Percentiles rank a stretch among this genome's conserved stretches.
Evolutionary conservation across 2,888 invertebrate species (phyloP).

Genomic region (Notodonta ziczac): DNA sequence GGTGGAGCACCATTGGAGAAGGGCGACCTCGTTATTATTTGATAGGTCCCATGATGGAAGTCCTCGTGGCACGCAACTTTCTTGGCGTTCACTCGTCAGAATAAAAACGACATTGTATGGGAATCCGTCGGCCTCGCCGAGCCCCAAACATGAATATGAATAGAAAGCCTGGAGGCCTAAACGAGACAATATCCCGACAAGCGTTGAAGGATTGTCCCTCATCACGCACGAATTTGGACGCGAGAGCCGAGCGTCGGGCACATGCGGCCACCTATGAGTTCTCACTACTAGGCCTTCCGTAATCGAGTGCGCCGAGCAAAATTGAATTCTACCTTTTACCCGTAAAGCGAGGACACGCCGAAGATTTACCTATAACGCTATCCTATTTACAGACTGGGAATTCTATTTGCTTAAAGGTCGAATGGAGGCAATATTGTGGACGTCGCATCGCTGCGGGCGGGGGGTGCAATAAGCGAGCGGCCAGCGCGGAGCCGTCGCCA

Average conservation of each 20-base stretch:
- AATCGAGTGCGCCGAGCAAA: slow-evolving; percentile 66
- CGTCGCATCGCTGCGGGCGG: slow-evolving; percentile 78
- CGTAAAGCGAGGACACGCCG: slow-evolving; percentile 61
- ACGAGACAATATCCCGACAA: slow-evolving; percentile 71
- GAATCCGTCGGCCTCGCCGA: slow-evolving; percentile 62
- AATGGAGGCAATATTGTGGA: slow-evolving; percentile 82
- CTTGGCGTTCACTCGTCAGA: slow-evolving; percentile 76
- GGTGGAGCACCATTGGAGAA: slow-evolving; percentile 61
- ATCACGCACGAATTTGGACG: slow-evolving; percentile 74
- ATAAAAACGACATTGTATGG: slow-evolving; percentile 77
- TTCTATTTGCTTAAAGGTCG: slow-evolving; percentile 83
- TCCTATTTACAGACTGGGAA: slow-evolving; percentile 79
- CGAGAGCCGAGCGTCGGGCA: slow-evolving; percentile 41
- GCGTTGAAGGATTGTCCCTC: slow-evolving; percentile 71
- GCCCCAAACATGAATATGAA: slow-evolving; percentile 71
- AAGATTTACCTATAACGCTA: slow-evolving; percentile 76
- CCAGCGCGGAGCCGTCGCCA: slow-evolving; percentile 81
- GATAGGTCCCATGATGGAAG: slow-evolving; percentile 80
- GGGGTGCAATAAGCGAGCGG: slow-evolving; percentile 82
- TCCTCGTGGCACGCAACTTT: slow-evolving; percentile 78
- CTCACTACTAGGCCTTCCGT: slow-evolving; percentile 48
- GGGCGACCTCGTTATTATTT: slow-evolving; percentile 80
- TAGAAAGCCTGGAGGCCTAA: slow-evolving; percentile 63
- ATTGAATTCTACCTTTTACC: slow-evolving; percentile 69
- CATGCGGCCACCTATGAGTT: slow-evolving; percentile 33